Percentiles rank a stretch among this genome's conserved stretches.
These are phyloP conservation scores for Zosterops japonicus DNA, from an alignment of 2,113 vertebrate genomes.

Conservation along the genomic window DNA sequence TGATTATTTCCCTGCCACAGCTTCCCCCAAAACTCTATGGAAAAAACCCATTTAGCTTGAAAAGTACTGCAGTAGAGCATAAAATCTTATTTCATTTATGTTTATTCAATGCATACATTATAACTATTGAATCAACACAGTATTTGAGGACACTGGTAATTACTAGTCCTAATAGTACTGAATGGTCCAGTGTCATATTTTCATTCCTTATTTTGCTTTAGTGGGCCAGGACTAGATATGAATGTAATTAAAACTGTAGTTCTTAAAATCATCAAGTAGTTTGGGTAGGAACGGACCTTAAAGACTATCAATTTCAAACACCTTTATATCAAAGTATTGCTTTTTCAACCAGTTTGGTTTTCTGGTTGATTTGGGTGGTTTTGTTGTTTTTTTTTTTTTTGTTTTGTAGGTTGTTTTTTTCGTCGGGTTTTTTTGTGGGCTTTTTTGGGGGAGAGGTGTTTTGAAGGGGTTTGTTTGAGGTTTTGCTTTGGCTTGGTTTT, in stretches of 20 bases:
- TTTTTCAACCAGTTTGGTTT: not conserved
- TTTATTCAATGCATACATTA: not conserved
- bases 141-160: not conserved
- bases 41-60: fast-evolving
- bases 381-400: no score
- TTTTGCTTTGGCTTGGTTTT: not conserved
- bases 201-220: not conserved
- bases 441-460: not conserved
- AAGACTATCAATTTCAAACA: not conserved
- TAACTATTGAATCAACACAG: not conserved
- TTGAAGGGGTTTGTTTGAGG: no score
- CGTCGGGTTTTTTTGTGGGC: not conserved
- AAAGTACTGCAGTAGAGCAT: not conserved
- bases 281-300: not conserved
- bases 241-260: not conserved
- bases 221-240: not conserved
- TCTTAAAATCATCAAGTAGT: not conserved
- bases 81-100: not conserved
- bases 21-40: not conserved
- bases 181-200: not conserved
- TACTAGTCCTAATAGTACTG: no score
- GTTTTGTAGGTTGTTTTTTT: not conserved
- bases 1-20: not conserved
- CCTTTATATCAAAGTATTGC: not conserved
- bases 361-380: not conserved